phyloP scores from a whole-genome alignment of 1,140 invertebrate genomes.

The Dreissena polymorpha region DNA sequence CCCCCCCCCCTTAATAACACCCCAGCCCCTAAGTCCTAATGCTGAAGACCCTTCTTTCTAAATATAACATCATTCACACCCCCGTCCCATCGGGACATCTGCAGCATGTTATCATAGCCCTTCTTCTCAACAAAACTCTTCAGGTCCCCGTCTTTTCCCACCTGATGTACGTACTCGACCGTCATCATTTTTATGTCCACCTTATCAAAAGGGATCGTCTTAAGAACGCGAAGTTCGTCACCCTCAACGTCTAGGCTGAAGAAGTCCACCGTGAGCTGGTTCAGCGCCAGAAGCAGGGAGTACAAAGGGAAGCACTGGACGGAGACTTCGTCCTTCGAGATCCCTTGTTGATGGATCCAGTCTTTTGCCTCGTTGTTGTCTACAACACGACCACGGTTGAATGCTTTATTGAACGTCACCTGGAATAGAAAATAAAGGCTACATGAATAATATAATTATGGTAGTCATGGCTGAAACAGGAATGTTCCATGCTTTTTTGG shows the following conservation, averaged over 20 bases:
- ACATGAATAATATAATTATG: too few species aligned
- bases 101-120: slow-evolving; percentile 57
- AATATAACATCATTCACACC: slow-evolving; percentile 62
- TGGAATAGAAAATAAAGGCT: too few species aligned
- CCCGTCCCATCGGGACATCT: slow-evolving; percentile 49
- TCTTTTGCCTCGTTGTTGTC: slow-evolving; percentile 25
- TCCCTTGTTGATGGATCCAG: slow-evolving; percentile 39
- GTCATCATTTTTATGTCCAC: slow-evolving; percentile 78
- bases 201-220: slow-evolving; percentile 82
- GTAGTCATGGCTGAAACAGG: too few species aligned
- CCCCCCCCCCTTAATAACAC: too few species aligned
- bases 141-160: slow-evolving; percentile 10
- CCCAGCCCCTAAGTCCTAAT: too few species aligned
- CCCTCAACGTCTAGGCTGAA: too few species aligned
- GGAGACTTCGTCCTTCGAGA: slow-evolving; percentile 31
- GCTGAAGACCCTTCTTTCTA: slow-evolving; percentile 49
- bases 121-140: slow-evolving; percentile 51
- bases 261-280: too few species aligned
- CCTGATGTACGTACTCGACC: slow-evolving; percentile 53
- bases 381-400: slow-evolving; percentile 51
- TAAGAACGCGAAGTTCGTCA: too few species aligned
- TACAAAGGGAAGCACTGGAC: slow-evolving; percentile 92
- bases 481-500: too few species aligned
- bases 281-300: slow-evolving; percentile 87
- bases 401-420: slow-evolving; percentile 58